Base-by-base conservation (phyloP, 2,888 invertebrate species). In the Leptopterna dolabrata region DNA sequence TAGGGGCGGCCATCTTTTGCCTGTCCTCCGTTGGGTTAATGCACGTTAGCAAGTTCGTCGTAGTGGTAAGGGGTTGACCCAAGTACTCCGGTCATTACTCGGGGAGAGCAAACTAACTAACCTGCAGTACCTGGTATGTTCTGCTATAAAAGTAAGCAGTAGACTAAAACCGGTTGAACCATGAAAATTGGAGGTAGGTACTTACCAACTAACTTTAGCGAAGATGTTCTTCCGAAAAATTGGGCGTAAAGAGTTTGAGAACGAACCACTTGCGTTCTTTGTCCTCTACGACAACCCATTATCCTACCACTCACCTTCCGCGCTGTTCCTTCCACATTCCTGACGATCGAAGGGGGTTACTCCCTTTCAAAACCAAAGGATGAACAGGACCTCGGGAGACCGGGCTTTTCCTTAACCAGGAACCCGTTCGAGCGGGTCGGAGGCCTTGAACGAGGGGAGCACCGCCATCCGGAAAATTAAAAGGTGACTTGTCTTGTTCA, bases 401-500 rank as follows among this genome's bases (percentile, higher is more conserved):
- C n/a, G n/a, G 63, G 63, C 24, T 63, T 63, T 63, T 19, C 55
- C 45, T 78, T 45, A 45, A 78, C 45, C 78, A 78, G 78, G 78
- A n/a, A 29, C 24, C 81, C 27, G 55, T 55, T 81, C n/a, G 29
- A 81, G 47, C 81, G 55, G 19, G 51, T 4, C 36, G 4, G 19
- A 81, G 81, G 47, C 78, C 47, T 27, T 81, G 29, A 45, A 29
- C 29, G 70, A 71, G 51, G 45, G 19, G 85, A 45, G n/a, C 24
- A 85, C 85, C 85, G 51, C 85, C 85, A 85, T 73, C 85, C 85
- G 85, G 85, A 85, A 85, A 85, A 85, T 85, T 85, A 85, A 85
- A 85, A 85, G 85, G 85, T 85, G 85, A 85, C 85, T 85, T 85
- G 85, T 85, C 85, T 85, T 85, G 85, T 85, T 85, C 85, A 85